Base-by-base conservation (phyloP, 1,140 invertebrate genomes). In the Lordiphosa collinella region DNA sequence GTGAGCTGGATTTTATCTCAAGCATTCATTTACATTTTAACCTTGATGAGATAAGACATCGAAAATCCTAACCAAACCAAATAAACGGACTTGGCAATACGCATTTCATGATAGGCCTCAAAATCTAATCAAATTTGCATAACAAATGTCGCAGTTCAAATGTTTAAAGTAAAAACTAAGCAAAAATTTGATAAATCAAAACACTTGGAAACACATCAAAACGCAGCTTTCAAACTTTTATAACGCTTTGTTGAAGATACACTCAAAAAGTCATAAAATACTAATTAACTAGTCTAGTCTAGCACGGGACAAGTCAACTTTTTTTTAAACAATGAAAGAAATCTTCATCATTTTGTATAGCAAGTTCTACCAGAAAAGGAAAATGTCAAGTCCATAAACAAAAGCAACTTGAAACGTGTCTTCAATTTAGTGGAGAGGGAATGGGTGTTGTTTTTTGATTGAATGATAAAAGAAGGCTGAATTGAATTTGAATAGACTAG, bases 381-480 rank as follows among this genome's bases (percentile, higher is more conserved):
- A 68, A 82, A 84, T 84, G 72, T 82, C 78, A 84, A 84, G 76
- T 78, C 64, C 76, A 63, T 82, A 78, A 84, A 72, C 55, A 44
- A 56, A 31, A 31, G 13, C 1, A 69, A 72, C 38, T 12, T 14
- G 25, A 51, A 51, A 54, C 51, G 31, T 53, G 41, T 29, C 40
- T n/a, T 14, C 29, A 2, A 52, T 37, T 10, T 10, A 25, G 5
- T 9, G 16, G 3, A 10, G 6, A 10, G 14, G 4, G 14, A 43
- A 43, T 43, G 2, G 9, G n/a, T 7, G 25, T 29, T 29, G 25
- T 29, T 29, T 29, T 29, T 29, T 29, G 25, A 29, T 29, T 29
- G 25, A 44, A 31, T 10, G 11, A 13, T 1, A 9, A 6, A 9
- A 6, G 13, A 13, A 14, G 11, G 9, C 2, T 38, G 36, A 14